A percentile compares a stretch with the other conserved stretches of the same genome.
Evolutionary conservation across 2,113 vertebrate species (phyloP).

Genomic region (Cepphus grylle): DNA sequence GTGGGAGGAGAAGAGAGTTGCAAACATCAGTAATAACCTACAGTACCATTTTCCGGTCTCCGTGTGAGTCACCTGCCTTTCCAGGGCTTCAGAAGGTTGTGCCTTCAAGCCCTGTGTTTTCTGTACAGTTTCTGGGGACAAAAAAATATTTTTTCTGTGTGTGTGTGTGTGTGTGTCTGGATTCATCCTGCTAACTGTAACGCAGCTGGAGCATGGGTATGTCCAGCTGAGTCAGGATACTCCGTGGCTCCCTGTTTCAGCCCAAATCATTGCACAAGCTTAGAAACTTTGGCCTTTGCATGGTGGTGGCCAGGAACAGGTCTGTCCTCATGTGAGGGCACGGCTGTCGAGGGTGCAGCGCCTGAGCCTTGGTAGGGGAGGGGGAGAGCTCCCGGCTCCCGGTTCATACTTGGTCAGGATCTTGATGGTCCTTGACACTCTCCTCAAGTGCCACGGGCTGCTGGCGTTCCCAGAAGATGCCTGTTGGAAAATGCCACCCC

Average conservation of each 20-base stretch:
- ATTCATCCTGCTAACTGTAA: neutral
- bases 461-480: neutral
- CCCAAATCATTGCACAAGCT: neutral
- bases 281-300: neutral
- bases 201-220: too few species aligned
- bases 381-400: neutral
- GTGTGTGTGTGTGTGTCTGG: neutral
- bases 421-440: too few species aligned
- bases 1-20: neutral
- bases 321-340: fast-evolving
- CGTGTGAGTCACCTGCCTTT: neutral
- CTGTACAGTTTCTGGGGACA: neutral
- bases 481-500: neutral
- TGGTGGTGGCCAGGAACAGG: neutral
- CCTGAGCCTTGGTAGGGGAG: neutral
- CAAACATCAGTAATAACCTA: neutral
- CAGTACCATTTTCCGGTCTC: neutral
- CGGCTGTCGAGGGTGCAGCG: neutral
- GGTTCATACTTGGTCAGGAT: neutral
- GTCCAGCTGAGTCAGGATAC: neutral
- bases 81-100: neutral
- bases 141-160: neutral
- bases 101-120: neutral
- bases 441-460: fast-evolving
- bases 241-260: neutral